phyloP scores from a whole-genome alignment of 2,113 vertebrate genomes.

The Acrocephalus kingi region DNA sequence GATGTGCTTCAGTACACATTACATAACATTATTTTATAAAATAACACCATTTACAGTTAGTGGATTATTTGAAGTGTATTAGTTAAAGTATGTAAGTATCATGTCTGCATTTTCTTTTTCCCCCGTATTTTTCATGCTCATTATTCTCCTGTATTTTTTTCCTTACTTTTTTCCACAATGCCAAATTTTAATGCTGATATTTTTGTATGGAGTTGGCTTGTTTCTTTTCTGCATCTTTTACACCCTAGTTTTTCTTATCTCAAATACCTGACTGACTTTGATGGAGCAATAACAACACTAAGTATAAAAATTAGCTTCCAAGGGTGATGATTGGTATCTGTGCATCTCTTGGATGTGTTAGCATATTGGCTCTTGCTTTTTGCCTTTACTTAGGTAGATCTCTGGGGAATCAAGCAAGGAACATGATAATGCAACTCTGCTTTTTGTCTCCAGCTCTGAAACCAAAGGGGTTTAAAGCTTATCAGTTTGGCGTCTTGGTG shows the following conservation, averaged over 20 bases:
- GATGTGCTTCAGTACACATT: background rate
- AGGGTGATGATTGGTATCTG: background rate
- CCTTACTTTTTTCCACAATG: background rate
- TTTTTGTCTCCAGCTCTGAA: background rate
- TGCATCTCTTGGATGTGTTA: background rate
- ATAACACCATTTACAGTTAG: background rate
- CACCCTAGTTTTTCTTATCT: background rate
- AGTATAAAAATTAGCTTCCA: background rate
- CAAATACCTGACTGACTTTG: background rate
- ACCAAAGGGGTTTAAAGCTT: background rate
- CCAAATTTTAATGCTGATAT: background rate
- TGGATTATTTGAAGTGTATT: background rate
- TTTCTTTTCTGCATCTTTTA: background rate
- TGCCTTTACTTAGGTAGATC: background rate
- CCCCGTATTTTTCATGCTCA: background rate
- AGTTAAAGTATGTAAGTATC: background rate
- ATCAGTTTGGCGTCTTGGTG: background rate
- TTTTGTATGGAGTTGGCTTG: background rate
- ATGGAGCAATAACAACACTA: background rate
- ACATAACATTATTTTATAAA: background rate
- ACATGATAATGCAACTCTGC: background rate
- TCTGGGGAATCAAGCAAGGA: background rate
- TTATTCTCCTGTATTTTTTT: background rate
- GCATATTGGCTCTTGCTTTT: background rate
- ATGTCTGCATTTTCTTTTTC: background rate